These are phyloP conservation scores for Muscina levida DNA, from an alignment of 2,888 invertebrate species.

Conservation along the genomic window DNA sequence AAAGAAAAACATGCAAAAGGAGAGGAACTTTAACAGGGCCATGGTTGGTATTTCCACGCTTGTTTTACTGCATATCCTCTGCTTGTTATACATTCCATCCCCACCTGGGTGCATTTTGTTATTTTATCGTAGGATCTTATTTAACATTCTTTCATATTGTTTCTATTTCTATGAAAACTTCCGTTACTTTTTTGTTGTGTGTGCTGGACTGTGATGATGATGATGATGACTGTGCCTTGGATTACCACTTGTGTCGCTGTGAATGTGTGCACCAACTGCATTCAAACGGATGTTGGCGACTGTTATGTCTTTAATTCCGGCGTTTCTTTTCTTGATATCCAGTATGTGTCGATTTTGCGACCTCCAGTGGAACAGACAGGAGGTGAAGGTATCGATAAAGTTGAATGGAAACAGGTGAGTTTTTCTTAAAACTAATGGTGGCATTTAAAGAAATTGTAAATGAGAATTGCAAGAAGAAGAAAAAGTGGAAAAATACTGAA, in stretches of 20 bases:
- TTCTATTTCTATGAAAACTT: conserved; percentile 24
- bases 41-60: no score
- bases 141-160: not conserved
- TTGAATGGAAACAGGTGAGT: conserved; percentile 94
- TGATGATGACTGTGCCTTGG: not conserved
- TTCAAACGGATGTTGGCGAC: no score
- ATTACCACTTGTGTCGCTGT: not conserved
- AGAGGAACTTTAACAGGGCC: not conserved
- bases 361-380: conserved; percentile 88
- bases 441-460: not conserved
- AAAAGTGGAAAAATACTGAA: conserved; percentile 10
- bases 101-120: no score
- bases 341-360: conserved; percentile 92
- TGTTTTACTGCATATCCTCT: not conserved
- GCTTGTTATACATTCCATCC: not conserved
- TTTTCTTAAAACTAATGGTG: not conserved
- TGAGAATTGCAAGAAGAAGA: conserved; percentile 11
- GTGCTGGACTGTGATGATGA: no score
- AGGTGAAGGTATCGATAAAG: conserved; percentile 87
- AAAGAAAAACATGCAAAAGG: not conserved
- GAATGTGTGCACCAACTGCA: not conserved
- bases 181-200: no score
- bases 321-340: conserved; percentile 64
- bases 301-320: conserved; percentile 9
- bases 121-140: not conserved